Conservation (phyloP, 1,140 invertebrate genomes). For the Drosophila elegans region DNA sequence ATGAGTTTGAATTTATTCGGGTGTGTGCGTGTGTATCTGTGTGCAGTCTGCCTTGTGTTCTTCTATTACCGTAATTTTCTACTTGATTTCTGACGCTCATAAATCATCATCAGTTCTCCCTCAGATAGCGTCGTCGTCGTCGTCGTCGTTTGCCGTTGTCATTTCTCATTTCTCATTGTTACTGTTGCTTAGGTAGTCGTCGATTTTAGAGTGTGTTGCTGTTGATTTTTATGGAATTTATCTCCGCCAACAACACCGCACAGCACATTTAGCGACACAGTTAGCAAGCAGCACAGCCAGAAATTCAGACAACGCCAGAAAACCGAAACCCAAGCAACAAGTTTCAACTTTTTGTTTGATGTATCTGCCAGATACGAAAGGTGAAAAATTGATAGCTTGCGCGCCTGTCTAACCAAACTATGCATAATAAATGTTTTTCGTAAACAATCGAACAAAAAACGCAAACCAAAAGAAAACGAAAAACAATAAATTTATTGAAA, state of each 20-base stretch:
- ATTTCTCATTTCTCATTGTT: conserved; percentile 51
- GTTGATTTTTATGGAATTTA: conserved; percentile 72
- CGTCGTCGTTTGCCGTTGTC: conserved; percentile 46
- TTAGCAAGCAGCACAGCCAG: conserved; percentile 57
- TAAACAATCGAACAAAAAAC: conserved; percentile 60
- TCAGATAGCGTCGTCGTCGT: conserved; percentile 65
- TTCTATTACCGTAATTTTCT: conserved; percentile 83
- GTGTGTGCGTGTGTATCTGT: conserved; percentile 1
- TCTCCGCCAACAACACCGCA: conserved; percentile 42
- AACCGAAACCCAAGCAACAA: conserved; percentile 30
- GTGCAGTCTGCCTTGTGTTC: conserved; percentile 55
- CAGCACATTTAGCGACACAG: conserved; percentile 75
- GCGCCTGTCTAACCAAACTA: conserved; percentile 73
- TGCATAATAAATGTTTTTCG: conserved; percentile 79
- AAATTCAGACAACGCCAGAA: conserved; percentile 5
- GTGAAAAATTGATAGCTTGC: conserved; percentile 80
- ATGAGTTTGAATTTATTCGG: neutral
- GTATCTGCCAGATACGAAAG: conserved; percentile 74
- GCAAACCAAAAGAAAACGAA: conserved; percentile 39
- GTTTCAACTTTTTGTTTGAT: conserved; percentile 66
- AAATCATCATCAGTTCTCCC: conserved; percentile 81
- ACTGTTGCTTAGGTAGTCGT: conserved; percentile 66
- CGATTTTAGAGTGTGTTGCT: conserved; percentile 55
- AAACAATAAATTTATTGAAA: conserved; percentile 70
- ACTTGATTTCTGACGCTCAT: conserved; percentile 84